Percentiles rank a stretch among this genome's conserved stretches.
phyloP scores from a whole-genome alignment of 1,140 invertebrate species.

The Calephelis nemesis region DNA sequence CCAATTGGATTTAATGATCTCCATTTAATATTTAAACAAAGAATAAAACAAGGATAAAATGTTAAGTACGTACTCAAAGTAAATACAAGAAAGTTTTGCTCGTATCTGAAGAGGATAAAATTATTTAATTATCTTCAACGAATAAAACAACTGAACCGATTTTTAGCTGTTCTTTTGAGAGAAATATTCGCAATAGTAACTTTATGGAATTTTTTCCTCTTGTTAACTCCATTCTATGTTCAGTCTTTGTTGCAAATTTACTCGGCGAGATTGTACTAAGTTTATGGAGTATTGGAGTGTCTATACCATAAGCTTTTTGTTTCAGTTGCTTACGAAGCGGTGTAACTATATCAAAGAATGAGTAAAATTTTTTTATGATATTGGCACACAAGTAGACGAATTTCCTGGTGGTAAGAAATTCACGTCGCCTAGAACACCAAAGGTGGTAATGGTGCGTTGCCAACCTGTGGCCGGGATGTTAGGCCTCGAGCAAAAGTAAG shows the following conservation, averaged over 20 bases:
- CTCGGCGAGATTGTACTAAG: slow-evolving; percentile 30
- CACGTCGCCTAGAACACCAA: too few relatives aligned
- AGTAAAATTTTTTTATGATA: too few relatives aligned
- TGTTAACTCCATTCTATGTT: slow-evolving; percentile 45
- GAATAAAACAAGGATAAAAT: slow-evolving; percentile 36
- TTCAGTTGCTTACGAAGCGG: neutral
- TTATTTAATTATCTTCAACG: slow-evolving; percentile 20
- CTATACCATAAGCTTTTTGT: neutral
- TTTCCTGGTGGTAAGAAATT: too few relatives aligned
- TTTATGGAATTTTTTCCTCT: too few relatives aligned
- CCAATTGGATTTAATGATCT: neutral
- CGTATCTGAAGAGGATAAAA: slow-evolving; percentile 18
- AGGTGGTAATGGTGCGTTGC: too few relatives aligned
- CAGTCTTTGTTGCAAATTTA: slow-evolving; percentile 49
- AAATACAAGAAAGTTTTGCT: slow-evolving; percentile 18
- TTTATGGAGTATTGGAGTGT: neutral
- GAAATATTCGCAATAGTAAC: slow-evolving; percentile 54
- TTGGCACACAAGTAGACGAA: too few relatives aligned
- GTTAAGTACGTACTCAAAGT: slow-evolving; percentile 24
- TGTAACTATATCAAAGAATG: too few relatives aligned
- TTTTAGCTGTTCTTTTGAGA: slow-evolving; percentile 53
- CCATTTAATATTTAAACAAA: too few relatives aligned
- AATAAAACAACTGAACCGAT: slow-evolving; percentile 41
- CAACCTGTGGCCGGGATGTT: too few relatives aligned
- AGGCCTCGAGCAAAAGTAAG: too few relatives aligned